Evolutionary conservation across 37 sponge, comb jelly and placozoan genomes (phyloP), one percentile per base, ranked within the genome.

Genomic region (Geodia barretti): DNA sequence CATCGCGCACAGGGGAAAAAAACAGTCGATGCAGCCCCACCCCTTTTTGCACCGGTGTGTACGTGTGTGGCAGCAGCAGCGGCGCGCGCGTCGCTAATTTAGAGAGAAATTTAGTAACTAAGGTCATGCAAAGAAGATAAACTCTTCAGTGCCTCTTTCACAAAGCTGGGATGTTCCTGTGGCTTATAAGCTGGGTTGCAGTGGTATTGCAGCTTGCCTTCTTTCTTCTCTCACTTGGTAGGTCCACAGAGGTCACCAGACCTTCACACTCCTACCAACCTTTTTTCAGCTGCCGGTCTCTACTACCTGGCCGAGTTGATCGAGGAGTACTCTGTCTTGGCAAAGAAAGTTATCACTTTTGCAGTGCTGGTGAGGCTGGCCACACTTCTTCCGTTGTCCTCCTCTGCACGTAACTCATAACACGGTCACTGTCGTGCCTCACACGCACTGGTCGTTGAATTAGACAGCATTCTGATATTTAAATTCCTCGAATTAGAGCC

Each of bases 291-390:
- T 62, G 73, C 96, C 8, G 96, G 96, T 0, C 78, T 96, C 59
- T 93, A 96, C 74, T 93, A 96, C 67, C 76, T 96, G 0, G 93
- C 94, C 5, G 96, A 96, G 68, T 39, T 93, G 32, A 83, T 96
- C 23, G 96, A 96, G 37, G 96, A 96, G 59, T 96, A 96, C 67
- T 81, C 88, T 39, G 88, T 93, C 0, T 75, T 86, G 25, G 85
- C 96, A 0, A 87, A 84, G 70, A 92, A 73, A 39, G 64, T 90
- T 35, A 81, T 96, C 26, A 73, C 60, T 0, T 43, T 37, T 29
- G n/a, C 93, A 29, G 32, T 93, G 1, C 64, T 84, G 91, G 96
- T 93, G 74, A 81, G 91, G 26, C 3, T 17, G 2, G 3, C 11
- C 20, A 23, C 30, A 24, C 4, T 4, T 29, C 65, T 29, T 64